Evolutionary conservation across 1,140 invertebrate species (phyloP).

Genomic region (Pemphigus obesinymphae): DNA sequence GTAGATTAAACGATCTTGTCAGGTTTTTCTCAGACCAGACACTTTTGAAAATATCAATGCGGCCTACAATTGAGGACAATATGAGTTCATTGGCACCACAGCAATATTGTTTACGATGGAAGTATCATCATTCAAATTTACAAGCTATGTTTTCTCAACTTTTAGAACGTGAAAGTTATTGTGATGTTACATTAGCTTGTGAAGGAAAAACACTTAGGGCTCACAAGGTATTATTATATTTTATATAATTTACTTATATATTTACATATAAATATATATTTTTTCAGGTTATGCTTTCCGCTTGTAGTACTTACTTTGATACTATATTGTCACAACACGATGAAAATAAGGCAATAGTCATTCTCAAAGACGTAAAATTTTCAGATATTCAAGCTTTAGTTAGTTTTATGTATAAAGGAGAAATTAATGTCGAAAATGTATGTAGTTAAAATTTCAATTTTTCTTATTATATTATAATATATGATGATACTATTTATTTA

Average conservation of each 20-base stretch:
- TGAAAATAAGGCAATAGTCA: constrained; percentile 78
- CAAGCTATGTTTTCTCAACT: constrained; percentile 82
- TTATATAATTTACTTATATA: not conserved
- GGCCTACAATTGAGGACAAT: constrained; percentile 1
- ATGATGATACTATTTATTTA: constrained; percentile 20
- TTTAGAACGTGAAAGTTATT: constrained; percentile 79
- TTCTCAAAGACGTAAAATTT: constrained; percentile 79
- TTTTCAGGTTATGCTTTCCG: constrained; percentile 63
- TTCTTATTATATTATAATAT: not conserved
- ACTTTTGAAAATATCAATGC: constrained; percentile 16
- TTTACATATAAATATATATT: constrained; percentile 42
- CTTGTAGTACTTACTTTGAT: constrained; percentile 85
- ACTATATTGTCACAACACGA: constrained; percentile 82
- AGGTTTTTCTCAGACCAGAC: not conserved
- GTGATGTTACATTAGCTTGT: constrained; percentile 84
- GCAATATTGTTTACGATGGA: constrained; percentile 86
- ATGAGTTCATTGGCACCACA: constrained; percentile 53
- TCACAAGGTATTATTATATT: constrained; percentile 64
- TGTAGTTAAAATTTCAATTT: constrained; percentile 51
- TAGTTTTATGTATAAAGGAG: constrained; percentile 92
- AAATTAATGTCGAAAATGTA: constrained; percentile 90
- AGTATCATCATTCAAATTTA: constrained; percentile 84
- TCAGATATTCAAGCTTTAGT: constrained; percentile 79
- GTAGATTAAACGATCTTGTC: not conserved
- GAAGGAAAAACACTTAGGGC: constrained; percentile 81